Percentiles rank a stretch among this genome's conserved stretches.
phyloP scores from a whole-genome alignment of 2,797 vertebrate genomes.

The Aratinga solstitialis region DNA sequence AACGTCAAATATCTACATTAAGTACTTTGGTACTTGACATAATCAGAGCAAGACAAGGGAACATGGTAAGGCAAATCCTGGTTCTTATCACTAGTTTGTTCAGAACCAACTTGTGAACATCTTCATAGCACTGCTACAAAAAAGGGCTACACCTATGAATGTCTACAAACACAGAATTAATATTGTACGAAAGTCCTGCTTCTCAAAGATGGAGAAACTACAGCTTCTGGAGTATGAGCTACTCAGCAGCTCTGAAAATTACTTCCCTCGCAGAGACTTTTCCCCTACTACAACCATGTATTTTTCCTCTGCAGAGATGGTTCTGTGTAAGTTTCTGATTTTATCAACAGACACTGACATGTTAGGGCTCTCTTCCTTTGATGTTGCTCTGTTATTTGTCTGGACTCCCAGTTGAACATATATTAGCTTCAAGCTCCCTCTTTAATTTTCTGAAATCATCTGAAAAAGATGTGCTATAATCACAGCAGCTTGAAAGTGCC shows the following conservation, averaged over 20 bases:
- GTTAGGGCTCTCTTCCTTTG: conserved; percentile 19
- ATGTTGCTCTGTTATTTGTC: background rate
- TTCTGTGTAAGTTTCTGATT: background rate
- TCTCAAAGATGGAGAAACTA: background rate
- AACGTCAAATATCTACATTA: background rate
- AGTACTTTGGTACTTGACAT: background rate
- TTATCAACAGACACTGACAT: conserved; percentile 14
- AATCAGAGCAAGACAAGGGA: background rate
- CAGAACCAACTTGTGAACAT: background rate
- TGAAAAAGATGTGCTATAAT: background rate
- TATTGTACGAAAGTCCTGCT: background rate
- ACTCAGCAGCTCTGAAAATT: background rate
- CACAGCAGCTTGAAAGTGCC: background rate
- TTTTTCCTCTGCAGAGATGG: background rate
- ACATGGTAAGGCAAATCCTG: rapidly evolving
- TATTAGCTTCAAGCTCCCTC: background rate
- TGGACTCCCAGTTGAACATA: conserved; percentile 16
- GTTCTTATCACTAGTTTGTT: background rate
- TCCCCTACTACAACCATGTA: background rate
- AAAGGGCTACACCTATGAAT: background rate
- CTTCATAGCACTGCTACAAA: background rate
- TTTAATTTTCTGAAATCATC: conserved; percentile 11
- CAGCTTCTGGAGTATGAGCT: background rate
- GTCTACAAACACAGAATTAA: background rate
- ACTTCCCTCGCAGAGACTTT: background rate